These are phyloP conservation scores for human DNA, from an alignment of 2,113 vertebrate genomes.

Conservation along the genomic window DNA sequence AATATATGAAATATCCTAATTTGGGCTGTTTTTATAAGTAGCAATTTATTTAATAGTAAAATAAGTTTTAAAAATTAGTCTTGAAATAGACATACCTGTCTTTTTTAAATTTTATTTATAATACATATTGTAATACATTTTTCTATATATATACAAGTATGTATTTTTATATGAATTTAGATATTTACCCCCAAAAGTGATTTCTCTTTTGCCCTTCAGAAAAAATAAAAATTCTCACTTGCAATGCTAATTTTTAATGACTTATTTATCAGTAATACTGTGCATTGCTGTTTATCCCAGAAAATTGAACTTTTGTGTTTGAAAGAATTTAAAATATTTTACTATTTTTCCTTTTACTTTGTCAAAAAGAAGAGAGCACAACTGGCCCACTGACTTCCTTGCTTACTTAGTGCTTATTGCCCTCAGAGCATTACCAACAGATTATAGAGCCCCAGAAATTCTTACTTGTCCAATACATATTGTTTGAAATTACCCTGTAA, in stretches of 20 bases:
- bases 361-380: not conserved
- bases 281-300: not conserved
- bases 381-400: not conserved
- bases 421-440: not conserved
- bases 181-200: not conserved
- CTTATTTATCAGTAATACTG: not conserved
- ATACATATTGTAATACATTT: not conserved
- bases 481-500: not conserved
- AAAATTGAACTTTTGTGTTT: not conserved
- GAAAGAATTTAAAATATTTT: not conserved
- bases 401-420: not conserved
- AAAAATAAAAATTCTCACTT: not conserved
- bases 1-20: not conserved
- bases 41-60: not conserved
- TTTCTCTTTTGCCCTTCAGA: not conserved
- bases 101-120: not conserved
- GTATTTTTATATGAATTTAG: not conserved
- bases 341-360: not conserved
- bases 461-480: not conserved
- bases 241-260: not conserved
- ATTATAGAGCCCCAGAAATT: not conserved
- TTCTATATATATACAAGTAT: not conserved
- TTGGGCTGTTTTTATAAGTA: constrained; percentile 21
- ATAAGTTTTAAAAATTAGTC: not conserved
- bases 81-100: not conserved